Evolutionary conservation across 2,113 vertebrate species (phyloP).

Genomic region (Oreochromis aureus): DNA sequence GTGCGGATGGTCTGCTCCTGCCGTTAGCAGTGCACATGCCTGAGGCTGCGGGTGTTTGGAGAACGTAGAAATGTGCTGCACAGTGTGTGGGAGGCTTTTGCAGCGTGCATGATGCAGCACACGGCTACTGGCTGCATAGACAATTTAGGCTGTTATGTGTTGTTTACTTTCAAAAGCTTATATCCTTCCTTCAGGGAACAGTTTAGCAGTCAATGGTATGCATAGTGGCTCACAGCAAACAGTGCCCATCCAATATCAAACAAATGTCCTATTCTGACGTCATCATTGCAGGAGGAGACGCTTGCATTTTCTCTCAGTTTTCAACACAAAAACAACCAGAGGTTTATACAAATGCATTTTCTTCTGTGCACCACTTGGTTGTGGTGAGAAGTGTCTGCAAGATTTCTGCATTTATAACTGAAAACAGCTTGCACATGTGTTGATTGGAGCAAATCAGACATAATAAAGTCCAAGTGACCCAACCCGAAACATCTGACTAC

Average conservation of each 20-base stretch:
- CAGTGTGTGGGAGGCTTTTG: neutral
- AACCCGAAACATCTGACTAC: slow-evolving; percentile 11
- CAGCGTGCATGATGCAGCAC: neutral
- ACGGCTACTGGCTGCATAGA: neutral
- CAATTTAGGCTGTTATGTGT: neutral
- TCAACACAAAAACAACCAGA: neutral
- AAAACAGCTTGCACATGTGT: neutral
- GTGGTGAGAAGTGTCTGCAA: neutral
- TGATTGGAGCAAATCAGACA: neutral
- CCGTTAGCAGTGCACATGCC: neutral
- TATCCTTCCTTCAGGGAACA: neutral
- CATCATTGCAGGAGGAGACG: neutral
- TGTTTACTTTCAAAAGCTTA: slow-evolving; percentile 4
- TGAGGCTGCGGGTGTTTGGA: neutral
- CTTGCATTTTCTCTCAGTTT: neutral
- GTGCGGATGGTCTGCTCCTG: neutral
- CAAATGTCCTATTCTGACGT: neutral
- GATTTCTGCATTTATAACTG: neutral
- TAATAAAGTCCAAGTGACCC: neutral
- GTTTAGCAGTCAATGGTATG: neutral
- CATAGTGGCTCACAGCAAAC: neutral
- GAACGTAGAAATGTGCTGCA: neutral
- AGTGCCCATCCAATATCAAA: neutral
- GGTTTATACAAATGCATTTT: neutral
- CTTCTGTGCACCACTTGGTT: neutral